Base-by-base conservation (phyloP, 2,113 vertebrate genomes). In the Aspidoscelis tigris region DNA sequence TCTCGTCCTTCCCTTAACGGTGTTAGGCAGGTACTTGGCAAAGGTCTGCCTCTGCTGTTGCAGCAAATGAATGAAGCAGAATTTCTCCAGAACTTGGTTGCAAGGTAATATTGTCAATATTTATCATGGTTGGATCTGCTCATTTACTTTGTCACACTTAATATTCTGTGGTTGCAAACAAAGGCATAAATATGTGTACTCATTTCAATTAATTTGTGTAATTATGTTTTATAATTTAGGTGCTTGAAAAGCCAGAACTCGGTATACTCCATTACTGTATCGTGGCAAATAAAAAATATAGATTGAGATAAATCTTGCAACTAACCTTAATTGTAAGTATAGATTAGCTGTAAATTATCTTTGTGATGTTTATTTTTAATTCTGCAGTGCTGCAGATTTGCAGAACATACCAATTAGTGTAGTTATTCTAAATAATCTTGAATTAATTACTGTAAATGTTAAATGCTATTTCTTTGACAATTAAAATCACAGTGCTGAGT, bases 361-460 rank as follows among this genome's bases (percentile, higher is more conserved):
- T 94, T 95, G 95, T 96, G 94, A 91, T 94, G 94, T 96, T 96
- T 97, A 93, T 96, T 96, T 96, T 96, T 94, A 97, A 96, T 96
- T 96, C 94, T 96, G 96, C 95, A 95, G 39, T 93, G 92, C 93
- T 96, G 94, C 95, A 95, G 91, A 90, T 96, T 96, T 96, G 92
- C 88, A 88, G 88, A 94, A 94, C 93, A 84, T 94, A 92, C 93
- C 94, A 96, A 95, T 96, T 96, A 96, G 94, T 90, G 92, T 91
- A 92, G 93, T 95, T 96, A 95, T 91, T 95, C 44, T 0, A 95
- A 95, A 92, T 95, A 96, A 96, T 96, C 95, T 95, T 92, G 93
- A 95, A 92, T 95, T 96, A 96, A 96, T 96, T 96, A 87, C 89
- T 90, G 76, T 95, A 95, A 95, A 93, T 92, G 92, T 90, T 86